Conservation (phyloP, 2,888 invertebrate species). For the Lasioglossum vierecki region DNA sequence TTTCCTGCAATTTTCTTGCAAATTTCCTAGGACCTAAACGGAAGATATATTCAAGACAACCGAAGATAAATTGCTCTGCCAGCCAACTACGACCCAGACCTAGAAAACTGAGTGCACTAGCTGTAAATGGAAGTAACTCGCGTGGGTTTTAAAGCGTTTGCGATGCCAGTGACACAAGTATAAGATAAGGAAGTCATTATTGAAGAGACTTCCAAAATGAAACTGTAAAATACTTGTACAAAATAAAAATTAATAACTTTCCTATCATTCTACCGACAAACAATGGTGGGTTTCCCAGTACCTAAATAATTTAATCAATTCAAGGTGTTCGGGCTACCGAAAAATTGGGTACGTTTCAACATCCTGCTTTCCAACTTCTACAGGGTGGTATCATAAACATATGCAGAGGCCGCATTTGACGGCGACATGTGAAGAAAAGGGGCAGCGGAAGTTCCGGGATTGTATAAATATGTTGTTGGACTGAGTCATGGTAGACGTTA, state of each 20-base stretch:
- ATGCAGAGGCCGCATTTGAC: not conserved
- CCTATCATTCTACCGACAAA: too few relatives aligned
- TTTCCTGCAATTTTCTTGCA: constrained; percentile 23
- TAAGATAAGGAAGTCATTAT: not conserved
- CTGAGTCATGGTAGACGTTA: not conserved
- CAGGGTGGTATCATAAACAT: not conserved
- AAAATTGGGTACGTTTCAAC: not conserved
- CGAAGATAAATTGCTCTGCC: constrained; percentile 29
- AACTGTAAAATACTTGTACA: not conserved
- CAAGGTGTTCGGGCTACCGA: not conserved
- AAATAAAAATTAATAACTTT: not conserved
- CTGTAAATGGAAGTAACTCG: not conserved
- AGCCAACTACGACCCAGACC: not conserved
- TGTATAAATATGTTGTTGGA: not conserved
- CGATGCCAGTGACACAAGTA: not conserved
- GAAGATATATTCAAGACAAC: constrained; percentile 40
- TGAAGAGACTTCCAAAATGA: not conserved
- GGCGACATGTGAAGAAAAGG: not conserved
- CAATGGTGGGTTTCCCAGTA: not conserved
- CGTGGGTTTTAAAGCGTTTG: not conserved
- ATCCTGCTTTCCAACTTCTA: not conserved
- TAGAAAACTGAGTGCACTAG: constrained; percentile 4
- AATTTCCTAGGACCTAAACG: constrained; percentile 26
- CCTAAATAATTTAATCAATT: not conserved
- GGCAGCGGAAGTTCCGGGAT: not conserved